Evolutionary conservation across 2,797 vertebrate species (phyloP), one percentile per base, ranked within the genome.

Genomic region (Onychomys arenicola): DNA sequence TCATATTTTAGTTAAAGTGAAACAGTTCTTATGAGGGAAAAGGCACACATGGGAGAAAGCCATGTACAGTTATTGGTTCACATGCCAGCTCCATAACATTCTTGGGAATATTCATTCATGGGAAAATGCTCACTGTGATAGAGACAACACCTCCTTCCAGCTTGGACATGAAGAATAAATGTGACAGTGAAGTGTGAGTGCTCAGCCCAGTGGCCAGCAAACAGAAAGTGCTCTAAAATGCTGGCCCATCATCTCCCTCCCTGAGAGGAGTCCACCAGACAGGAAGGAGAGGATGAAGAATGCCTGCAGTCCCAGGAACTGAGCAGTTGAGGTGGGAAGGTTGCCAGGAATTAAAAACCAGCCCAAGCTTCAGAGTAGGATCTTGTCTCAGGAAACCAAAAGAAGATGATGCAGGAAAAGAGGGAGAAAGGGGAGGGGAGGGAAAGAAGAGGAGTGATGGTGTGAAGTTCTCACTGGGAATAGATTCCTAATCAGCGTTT

Each of bases 61-160:
- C 17, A 61, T 80, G 49, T 83, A 59, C 27, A 93, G 34, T 71
- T 73, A 49, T 13, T 78, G 46, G 65, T 55, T 89, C 81, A 87
- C 46, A 88, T 40, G 40, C 87, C 89, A 92, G 29, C 84, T 92
- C 43, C n/a, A 73, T 49, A 82, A 73, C 77, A 43, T 52, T 46
- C 34, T 46, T 95, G 57, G 61, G 23, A 40, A 40, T 73, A 73
- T 82, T 1, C 75, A 76, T 91, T 37, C 55, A 86, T 76, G 78
- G 34, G 63, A 49, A 93, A 78, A 43, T 9, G 16, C 37, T 89
- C 25, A 55, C 25, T 76, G 21, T 71, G 6, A 78, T 55, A 61
- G 91, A 91, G 84, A 96, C 17, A 93, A 17, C 4, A 85, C 52
- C 69, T 93, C 90, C 67, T 81, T 59, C 84, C 2, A 90, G 65